Evolutionary conservation across 2,888 invertebrate species (phyloP).

Genomic region (Cryptophagus acutangulus): DNA sequence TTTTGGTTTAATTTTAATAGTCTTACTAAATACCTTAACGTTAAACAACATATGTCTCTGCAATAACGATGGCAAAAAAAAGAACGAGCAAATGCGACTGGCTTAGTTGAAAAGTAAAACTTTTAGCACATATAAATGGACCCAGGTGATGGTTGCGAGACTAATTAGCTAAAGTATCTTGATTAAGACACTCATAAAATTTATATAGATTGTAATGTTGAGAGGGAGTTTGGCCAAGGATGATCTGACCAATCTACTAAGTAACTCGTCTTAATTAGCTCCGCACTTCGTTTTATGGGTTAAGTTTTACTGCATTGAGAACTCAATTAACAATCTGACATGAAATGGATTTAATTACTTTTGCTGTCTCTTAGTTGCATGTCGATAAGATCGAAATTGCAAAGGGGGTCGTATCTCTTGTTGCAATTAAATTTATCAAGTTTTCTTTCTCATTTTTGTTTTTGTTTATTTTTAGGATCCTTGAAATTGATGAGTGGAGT

Average conservation of each 20-base stretch:
- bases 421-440: background rate
- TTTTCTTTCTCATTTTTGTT: background rate
- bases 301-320: constrained; percentile 39
- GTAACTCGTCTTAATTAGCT: constrained; percentile 38
- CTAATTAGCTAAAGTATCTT: constrained; percentile 27
- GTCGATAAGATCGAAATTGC: constrained; percentile 6
- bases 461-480: constrained; percentile 50
- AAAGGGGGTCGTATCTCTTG: background rate
- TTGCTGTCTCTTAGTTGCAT: too few relatives aligned
- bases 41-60: too few relatives aligned
- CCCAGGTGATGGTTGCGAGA: constrained; percentile 18
- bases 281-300: constrained; percentile 41
- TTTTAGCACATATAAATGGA: constrained; percentile 9
- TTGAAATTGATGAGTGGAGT: constrained; percentile 67
- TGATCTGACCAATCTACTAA: constrained; percentile 20
- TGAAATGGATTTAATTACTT: constrained; percentile 37
- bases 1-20: too few relatives aligned
- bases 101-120: background rate
- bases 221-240: constrained; percentile 25
- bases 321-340: constrained; percentile 40
- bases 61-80: too few relatives aligned
- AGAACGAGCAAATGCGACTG: too few relatives aligned
- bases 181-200: constrained; percentile 35
- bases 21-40: too few relatives aligned
- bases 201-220: constrained; percentile 23